Conservation (phyloP, 2,888 invertebrate genomes). For the Pseudococcus longispinus region DNA sequence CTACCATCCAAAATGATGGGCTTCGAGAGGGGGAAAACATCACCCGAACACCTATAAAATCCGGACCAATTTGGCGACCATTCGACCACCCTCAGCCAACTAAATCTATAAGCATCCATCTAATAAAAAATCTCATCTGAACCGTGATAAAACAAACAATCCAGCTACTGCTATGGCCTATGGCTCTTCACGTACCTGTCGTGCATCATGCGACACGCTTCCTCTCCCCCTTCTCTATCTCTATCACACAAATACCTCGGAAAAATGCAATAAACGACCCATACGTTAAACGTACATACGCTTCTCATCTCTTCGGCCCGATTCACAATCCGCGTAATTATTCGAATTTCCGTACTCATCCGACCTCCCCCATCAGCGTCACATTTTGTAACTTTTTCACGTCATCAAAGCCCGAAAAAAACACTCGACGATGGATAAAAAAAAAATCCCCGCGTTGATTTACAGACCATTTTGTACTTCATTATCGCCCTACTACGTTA, state of each 20-base stretch:
- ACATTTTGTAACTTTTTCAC: slow-evolving; percentile 9
- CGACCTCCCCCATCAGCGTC: not conserved
- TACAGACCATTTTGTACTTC: slow-evolving; percentile 51
- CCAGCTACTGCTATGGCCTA: not conserved
- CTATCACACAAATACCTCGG: not conserved
- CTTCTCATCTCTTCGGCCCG: not conserved
- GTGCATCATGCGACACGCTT: not conserved
- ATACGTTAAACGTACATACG: too few relatives aligned
- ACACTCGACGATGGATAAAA: not conserved
- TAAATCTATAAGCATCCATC: not conserved
- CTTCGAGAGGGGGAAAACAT: too few relatives aligned
- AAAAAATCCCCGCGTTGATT: slow-evolving; percentile 32
- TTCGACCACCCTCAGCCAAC: not conserved
- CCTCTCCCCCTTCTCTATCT: not conserved
- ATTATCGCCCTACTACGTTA: slow-evolving; percentile 44
- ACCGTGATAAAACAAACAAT: not conserved
- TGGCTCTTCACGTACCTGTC: not conserved
- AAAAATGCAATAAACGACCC: not conserved
- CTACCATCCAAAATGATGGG: too few relatives aligned
- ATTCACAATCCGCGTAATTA: not conserved
- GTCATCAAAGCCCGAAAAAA: not conserved
- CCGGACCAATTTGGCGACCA: too few relatives aligned
- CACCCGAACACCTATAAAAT: too few relatives aligned
- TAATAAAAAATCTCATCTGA: not conserved
- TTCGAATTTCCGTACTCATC: not conserved